These are phyloP conservation scores for Mirza zaza DNA, from an alignment of 2,113 vertebrate species.

Conservation along the genomic window DNA sequence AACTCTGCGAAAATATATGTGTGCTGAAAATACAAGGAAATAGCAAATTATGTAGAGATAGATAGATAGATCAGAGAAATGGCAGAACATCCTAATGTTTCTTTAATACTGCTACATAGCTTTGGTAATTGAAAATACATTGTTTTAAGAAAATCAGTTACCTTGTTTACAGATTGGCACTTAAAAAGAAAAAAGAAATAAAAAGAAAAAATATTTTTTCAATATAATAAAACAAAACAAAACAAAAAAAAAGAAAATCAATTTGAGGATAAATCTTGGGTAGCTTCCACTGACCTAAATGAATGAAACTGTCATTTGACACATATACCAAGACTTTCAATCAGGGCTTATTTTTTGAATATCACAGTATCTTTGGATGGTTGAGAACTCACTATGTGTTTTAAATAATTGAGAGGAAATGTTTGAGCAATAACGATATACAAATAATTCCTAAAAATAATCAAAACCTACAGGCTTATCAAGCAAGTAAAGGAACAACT, in stretches of 20 bases:
- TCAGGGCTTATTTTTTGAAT: background rate
- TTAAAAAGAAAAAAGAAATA: too few relatives aligned
- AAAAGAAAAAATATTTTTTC: too few relatives aligned
- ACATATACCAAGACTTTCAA: background rate
- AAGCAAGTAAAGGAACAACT: background rate
- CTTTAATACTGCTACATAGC: background rate
- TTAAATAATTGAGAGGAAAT: background rate
- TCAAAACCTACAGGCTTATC: background rate
- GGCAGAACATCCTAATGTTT: background rate
- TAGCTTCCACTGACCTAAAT: background rate
- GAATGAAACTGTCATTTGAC: background rate
- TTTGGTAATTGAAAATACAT: background rate
- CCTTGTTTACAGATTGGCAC: too few relatives aligned
- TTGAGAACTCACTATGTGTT: background rate
- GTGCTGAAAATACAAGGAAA: background rate
- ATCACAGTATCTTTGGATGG: background rate
- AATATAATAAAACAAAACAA: too few relatives aligned
- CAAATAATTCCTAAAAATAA: background rate
- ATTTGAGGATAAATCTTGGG: background rate
- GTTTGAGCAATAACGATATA: background rate
- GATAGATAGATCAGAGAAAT: background rate
- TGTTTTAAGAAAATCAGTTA: constrained; percentile 8
- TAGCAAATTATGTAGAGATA: background rate
- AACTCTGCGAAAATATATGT: background rate
- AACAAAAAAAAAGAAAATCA: background rate